A percentile compares a stretch with the other conserved stretches of the same genome.
Conservation (phyloP, 2,113 vertebrate genomes). For the Colaptes auratus region DNA sequence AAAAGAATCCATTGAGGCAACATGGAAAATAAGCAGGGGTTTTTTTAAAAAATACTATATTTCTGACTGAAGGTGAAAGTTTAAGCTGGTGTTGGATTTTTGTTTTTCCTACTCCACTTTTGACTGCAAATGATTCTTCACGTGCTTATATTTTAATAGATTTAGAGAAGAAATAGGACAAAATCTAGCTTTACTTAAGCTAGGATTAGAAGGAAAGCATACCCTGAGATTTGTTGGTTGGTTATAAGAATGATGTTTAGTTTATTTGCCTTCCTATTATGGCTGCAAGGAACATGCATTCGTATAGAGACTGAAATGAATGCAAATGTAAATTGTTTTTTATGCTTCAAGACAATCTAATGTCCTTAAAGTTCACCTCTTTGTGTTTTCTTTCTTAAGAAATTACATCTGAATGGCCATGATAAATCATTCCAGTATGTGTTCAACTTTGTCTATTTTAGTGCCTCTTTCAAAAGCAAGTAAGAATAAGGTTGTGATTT, state of each 20-base stretch:
- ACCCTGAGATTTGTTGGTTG: background rate
- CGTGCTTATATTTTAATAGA: background rate
- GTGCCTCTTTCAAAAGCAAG: slow-evolving; percentile 2
- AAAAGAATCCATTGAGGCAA: background rate
- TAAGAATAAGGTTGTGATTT: slow-evolving; percentile 29
- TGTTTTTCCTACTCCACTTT: background rate
- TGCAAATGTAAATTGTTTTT: slow-evolving; percentile 32
- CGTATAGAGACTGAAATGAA: background rate
- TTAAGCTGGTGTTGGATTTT: background rate
- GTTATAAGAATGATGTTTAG: background rate
- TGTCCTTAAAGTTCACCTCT: slow-evolving; percentile 21
- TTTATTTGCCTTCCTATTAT: background rate
- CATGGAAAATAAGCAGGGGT: background rate
- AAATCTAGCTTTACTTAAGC: background rate
- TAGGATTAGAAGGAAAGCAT: background rate
- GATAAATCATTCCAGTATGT: slow-evolving; percentile 21
- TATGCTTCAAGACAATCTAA: slow-evolving; percentile 17
- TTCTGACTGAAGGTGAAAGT: background rate
- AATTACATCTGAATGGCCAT: slow-evolving; percentile 16
- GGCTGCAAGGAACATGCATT: background rate
- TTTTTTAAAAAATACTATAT: background rate
- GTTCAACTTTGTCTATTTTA: background rate
- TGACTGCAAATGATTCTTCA: background rate
- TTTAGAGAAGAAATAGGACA: background rate
- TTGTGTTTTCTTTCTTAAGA: slow-evolving; percentile 25